Percentiles rank a stretch among this genome's conserved stretches.
phyloP scores from a whole-genome alignment of 2,797 vertebrate species.

The Crocidura indochinensis region DNA sequence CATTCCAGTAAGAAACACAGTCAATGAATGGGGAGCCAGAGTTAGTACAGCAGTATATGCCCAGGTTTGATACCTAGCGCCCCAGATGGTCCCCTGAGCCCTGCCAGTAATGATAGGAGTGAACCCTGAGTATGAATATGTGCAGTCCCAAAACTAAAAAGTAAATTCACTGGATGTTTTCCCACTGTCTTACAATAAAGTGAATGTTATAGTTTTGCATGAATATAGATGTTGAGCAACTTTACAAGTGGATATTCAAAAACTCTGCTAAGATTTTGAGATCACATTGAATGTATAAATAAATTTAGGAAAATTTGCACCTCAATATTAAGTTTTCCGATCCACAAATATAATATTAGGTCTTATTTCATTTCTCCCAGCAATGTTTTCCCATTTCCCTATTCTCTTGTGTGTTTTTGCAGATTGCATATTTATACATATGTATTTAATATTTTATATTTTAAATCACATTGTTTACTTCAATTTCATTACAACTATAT shows the following conservation, averaged over 20 bases:
- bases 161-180: slow-evolving; percentile 64
- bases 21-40: no score
- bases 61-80: no score
- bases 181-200: slow-evolving; percentile 50
- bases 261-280: slow-evolving; percentile 21
- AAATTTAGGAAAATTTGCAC: slow-evolving; percentile 36
- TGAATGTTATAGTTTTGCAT: slow-evolving; percentile 44
- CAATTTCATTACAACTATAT: slow-evolving; percentile 57
- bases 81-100: no score
- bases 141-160: background rate
- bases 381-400: slow-evolving; percentile 52
- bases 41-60: no score
- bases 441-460: slow-evolving; percentile 31
- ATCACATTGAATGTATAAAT: slow-evolving; percentile 54
- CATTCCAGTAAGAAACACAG: no score
- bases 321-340: slow-evolving; percentile 48
- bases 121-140: no score
- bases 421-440: slow-evolving; percentile 54
- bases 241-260: slow-evolving; percentile 62
- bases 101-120: no score
- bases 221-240: slow-evolving; percentile 56
- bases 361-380: slow-evolving; percentile 64
- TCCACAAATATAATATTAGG: slow-evolving; percentile 28
- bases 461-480: slow-evolving; percentile 61
- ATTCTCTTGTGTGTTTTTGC: slow-evolving; percentile 34